These are phyloP conservation scores for Taurulus bubalis DNA, from an alignment of 2,113 vertebrate species.

Conservation along the genomic window DNA sequence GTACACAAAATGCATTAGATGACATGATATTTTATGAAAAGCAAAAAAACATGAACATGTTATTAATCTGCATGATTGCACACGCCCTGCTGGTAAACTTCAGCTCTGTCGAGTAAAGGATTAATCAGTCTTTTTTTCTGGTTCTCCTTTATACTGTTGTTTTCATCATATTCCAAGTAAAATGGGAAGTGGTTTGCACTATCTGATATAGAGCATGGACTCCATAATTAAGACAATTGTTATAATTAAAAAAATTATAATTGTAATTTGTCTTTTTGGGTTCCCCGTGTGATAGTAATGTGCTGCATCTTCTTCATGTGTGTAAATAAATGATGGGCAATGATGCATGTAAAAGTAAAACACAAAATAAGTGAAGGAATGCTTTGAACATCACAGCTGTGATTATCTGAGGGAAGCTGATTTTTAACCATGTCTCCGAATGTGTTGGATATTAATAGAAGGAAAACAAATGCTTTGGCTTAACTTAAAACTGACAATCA, in stretches of 20 bases:
- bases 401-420: neutral
- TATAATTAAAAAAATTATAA: neutral
- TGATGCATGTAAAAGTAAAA: neutral
- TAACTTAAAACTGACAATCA: constrained; percentile 33
- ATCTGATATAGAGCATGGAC: neutral
- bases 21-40: neutral
- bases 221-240: neutral
- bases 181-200: no score
- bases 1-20: neutral
- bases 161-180: constrained; percentile 2
- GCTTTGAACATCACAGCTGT: neutral
- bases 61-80: neutral
- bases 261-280: neutral
- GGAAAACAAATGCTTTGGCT: constrained; percentile 12
- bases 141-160: neutral
- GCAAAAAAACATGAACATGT: neutral
- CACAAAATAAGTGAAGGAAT: neutral
- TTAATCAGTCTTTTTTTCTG: constrained; percentile 4
- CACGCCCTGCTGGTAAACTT: neutral
- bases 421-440: neutral
- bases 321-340: constrained; percentile 6
- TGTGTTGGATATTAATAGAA: neutral
- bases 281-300: neutral
- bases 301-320: neutral
- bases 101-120: neutral